Evolutionary conservation across 2,797 vertebrate genomes (phyloP), one percentile per base, ranked within the genome.

Genomic region (Ispidina lecontei): DNA sequence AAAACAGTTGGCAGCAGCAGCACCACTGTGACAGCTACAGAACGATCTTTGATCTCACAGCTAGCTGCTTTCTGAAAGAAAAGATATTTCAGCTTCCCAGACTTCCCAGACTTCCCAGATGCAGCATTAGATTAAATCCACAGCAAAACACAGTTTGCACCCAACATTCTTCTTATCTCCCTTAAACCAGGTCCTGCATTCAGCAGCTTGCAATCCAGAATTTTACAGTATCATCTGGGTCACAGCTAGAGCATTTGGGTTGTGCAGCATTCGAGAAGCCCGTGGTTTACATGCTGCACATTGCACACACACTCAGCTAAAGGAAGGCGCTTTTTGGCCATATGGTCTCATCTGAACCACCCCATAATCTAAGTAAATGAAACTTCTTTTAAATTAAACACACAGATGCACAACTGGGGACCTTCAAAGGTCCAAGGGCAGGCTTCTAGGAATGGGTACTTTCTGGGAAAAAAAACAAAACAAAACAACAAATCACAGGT

Each of bases 1-100:
- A 58, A 79, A 93, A 74, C 0, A 23, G 17, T 20, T 49, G 59
- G 49, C 63, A 69, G 69, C 63, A 69, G 69, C 3, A 3, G 55
- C 13, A 5, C 28, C 41, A 54, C 72, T 64, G 49, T 0, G 0
- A 49, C 9, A 21, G 39, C 16, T 29, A 1, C 2, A 1, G 1
- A 19, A 49, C 1, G 3, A 69, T 65, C 26, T 80, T 7, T 62
- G 44, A 60, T 70, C 35, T 47, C 47, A 62, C 39, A 83, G 69
- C 37, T 60, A 92, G 54, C 6, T 23, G 25, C 21, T 65, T 63
- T 43, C 83, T 21, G n/a, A 89, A 74, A 86, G 78, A 84, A 23
- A 26, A 26, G 26, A 25, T 21, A 14, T 90, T 31, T 49, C 89
- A 79, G 25, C 68, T 88, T 55, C 59, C 31, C 55, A 35, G 22